Base-by-base conservation (phyloP, 2,113 vertebrate species). In the Cygnus buccinator region DNA sequence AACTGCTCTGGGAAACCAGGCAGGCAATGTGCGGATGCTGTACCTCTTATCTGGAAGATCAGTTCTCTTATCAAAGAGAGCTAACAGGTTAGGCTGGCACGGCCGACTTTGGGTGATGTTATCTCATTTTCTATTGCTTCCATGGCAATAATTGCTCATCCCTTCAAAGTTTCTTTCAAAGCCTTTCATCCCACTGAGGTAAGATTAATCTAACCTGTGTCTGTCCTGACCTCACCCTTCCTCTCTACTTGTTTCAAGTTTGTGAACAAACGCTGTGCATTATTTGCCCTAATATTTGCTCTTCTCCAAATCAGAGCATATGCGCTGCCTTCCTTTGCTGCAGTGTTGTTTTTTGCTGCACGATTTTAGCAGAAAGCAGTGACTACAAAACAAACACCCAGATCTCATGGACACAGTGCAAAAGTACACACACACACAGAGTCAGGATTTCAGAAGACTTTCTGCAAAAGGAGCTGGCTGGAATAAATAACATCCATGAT, bases 161-260 rank as follows among this genome's bases (percentile, higher is more conserved):
- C 58, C 87, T 89, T 96, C 78, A 93, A 95, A 95, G 87, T 83
- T 93, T 79, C 44, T 82, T 87, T 74, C 37, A 91, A 84, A 94
- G 54, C 19, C 44, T 74, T 96, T 93, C 74, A 87, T 95, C 78
- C 71, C 78, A 41, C 77, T 0, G 5, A 73, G 80, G 77, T 75
- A 66, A 95, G 80, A 87, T 92, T 84, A 77, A 72, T 89, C 79
- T 87, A 88, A 87, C 48, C 57, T 68, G 43, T 68, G 84, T 13
- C 52, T 96, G 90, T 65, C 78, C 82, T 78, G 73, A 72, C 61
- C 62, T 89, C 73, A 94, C 86, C 80, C 39, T 91, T 89, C 61
- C 37, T 81, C 68, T 77, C 59, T 43, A 3, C 25, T 59, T 2
- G 0, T 74, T 87, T 91, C 39, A 68, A 52, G 66, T 72, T 28